These are phyloP conservation scores for Myotis davidii DNA, from an alignment of 2,113 vertebrate genomes.

Conservation along the genomic window DNA sequence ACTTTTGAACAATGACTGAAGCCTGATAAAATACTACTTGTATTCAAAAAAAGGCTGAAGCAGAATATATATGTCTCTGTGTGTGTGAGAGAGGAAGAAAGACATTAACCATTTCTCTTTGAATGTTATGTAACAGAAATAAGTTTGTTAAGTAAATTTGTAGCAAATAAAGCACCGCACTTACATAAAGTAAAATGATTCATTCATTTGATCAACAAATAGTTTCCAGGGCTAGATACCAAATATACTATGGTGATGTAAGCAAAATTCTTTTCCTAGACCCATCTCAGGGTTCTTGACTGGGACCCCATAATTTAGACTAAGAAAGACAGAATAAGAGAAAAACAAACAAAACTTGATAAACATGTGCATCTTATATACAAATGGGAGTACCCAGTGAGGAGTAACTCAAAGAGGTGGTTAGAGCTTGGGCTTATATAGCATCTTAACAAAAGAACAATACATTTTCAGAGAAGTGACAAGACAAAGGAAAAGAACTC, in stretches of 20 bases:
- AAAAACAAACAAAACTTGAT: not conserved
- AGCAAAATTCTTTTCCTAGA: not conserved
- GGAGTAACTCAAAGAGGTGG: not conserved
- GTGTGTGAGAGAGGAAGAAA: not conserved
- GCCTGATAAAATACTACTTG: not conserved
- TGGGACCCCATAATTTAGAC: not conserved
- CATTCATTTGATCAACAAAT: slow-evolving; percentile 8
- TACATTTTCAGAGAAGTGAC: not conserved
- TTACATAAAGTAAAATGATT: not conserved
- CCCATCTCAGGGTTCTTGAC: not conserved
- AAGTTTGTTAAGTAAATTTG: not conserved
- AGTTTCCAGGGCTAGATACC: not conserved
- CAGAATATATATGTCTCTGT: not conserved
- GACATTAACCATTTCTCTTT: not conserved
- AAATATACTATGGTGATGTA: not conserved
- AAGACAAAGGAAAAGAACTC: not conserved
- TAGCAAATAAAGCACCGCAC: slow-evolving; percentile 9
- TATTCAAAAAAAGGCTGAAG: not conserved
- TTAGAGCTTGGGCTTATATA: not conserved
- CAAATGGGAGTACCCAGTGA: not conserved
- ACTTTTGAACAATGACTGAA: not conserved
- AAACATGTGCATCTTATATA: not conserved
- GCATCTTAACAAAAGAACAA: not conserved
- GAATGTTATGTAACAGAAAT: not conserved
- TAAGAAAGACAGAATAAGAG: not conserved